These are phyloP conservation scores for Scaptomyza polygonia DNA, from an alignment of 2,888 invertebrate species.

Conservation along the genomic window DNA sequence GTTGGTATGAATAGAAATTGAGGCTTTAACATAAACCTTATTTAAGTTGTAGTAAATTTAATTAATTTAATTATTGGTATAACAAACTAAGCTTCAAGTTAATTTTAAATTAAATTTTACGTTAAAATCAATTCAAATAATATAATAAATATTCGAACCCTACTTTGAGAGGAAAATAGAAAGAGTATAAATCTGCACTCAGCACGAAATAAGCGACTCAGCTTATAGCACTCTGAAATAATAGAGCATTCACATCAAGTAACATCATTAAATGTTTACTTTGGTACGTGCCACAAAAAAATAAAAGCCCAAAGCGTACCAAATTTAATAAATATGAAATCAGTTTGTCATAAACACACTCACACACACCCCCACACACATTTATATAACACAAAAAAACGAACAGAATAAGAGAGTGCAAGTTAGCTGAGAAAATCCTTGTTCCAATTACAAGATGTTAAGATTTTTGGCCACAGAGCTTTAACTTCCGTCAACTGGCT, in stretches of 20 bases:
- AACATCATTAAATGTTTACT: slow-evolving; percentile 54
- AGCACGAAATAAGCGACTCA: slow-evolving; percentile 4
- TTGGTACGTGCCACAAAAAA: slow-evolving; percentile 73
- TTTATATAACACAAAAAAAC: too few relatives aligned
- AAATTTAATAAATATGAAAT: slow-evolving; percentile 77
- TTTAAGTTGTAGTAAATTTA: too few relatives aligned
- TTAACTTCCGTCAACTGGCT: slow-evolving; percentile 21
- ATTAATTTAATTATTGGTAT: too few relatives aligned
- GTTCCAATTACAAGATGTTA: slow-evolving; percentile 59
- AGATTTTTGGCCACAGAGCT: slow-evolving; percentile 22
- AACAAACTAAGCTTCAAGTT: too few relatives aligned
- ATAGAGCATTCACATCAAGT: slow-evolving; percentile 37
- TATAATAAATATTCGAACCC: too few relatives aligned
- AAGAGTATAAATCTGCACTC: too few relatives aligned
- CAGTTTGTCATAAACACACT: slow-evolving; percentile 64
- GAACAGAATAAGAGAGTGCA: not conserved
- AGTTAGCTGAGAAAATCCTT: slow-evolving; percentile 42
- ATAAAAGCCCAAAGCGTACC: slow-evolving; percentile 59
- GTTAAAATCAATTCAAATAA: too few relatives aligned
- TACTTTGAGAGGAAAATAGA: too few relatives aligned
- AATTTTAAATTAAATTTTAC: too few relatives aligned
- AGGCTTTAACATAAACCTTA: too few relatives aligned
- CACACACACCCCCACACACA: too few relatives aligned
- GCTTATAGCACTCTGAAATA: slow-evolving; percentile 1
- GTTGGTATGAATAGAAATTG: too few relatives aligned